A percentile compares a stretch with the other conserved stretches of the same genome.
Evolutionary conservation across 1,140 invertebrate genomes (phyloP).

Genomic region (Meloidogyne floridensis): DNA sequence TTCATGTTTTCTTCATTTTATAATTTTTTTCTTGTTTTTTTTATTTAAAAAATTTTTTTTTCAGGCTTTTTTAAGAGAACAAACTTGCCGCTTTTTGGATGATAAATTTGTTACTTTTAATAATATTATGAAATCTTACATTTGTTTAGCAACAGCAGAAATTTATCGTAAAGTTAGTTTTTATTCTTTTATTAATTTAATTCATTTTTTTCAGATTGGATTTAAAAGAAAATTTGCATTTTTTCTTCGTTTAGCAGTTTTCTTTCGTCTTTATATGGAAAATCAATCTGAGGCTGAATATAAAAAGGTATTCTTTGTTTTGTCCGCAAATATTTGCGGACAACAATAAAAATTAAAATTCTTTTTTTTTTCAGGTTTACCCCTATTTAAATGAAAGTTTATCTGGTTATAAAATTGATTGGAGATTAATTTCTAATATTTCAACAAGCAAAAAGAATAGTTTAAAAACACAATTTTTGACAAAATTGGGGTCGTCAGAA

Average conservation of each 20-base stretch:
- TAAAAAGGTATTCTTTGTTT: constrained; percentile 30
- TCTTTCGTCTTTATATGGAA: constrained; percentile 59
- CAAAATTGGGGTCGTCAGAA: neutral
- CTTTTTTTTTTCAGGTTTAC: constrained; percentile 51
- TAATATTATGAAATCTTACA: constrained; percentile 55
- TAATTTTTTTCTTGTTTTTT: neutral
- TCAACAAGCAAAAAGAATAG: neutral
- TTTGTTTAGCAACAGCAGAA: constrained; percentile 55
- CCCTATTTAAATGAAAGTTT: constrained; percentile 59
- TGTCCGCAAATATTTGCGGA: constrained; percentile 10
- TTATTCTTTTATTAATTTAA: neutral
- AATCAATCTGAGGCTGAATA: constrained; percentile 42
- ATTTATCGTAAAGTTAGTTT: constrained; percentile 55
- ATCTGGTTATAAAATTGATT: constrained; percentile 53
- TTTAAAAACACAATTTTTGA: neutral
- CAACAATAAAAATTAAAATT: neutral
- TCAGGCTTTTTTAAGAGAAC: constrained; percentile 59
- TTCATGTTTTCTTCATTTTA: too few relatives aligned
- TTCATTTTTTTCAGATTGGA: constrained; percentile 54
- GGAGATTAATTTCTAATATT: neutral
- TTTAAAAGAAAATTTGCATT: constrained; percentile 60
- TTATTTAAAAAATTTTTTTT: constrained; percentile 14
- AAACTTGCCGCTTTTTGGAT: constrained; percentile 63
- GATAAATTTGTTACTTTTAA: constrained; percentile 59
- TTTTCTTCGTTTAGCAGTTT: constrained; percentile 58